These are phyloP conservation scores for Drosophila asahinai DNA, from an alignment of 1,140 invertebrate genomes.

Conservation along the genomic window DNA sequence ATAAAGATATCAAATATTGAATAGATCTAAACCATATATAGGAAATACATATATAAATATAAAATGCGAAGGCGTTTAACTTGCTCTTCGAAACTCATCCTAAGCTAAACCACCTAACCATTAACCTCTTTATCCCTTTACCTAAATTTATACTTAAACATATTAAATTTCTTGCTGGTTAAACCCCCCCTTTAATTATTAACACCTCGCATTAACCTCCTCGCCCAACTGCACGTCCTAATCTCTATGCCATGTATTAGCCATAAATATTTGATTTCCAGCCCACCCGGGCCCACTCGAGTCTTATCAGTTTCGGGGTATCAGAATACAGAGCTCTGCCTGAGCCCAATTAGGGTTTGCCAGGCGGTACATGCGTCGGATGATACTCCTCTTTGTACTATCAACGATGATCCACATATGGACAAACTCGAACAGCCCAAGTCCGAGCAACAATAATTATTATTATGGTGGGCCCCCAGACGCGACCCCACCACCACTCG, in stretches of 20 bases:
- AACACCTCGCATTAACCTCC: slow-evolving; percentile 7
- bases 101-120: neutral
- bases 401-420: slow-evolving; percentile 44
- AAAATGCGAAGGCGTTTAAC: too few species aligned
- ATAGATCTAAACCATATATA: too few species aligned
- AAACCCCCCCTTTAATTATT: neutral
- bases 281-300: neutral
- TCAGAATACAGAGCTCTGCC: slow-evolving; percentile 6
- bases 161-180: neutral
- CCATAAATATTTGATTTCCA: slow-evolving; percentile 37
- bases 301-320: slow-evolving; percentile 21
- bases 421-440: slow-evolving; percentile 12
- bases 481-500: neutral
- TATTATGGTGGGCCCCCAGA: slow-evolving; percentile 12
- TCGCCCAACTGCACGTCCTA: neutral
- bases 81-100: neutral
- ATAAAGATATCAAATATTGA: too few species aligned
- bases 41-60: too few species aligned
- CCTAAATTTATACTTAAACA: neutral
- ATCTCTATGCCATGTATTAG: slow-evolving; percentile 29
- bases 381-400: slow-evolving; percentile 1
- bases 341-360: slow-evolving; percentile 32
- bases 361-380: neutral
- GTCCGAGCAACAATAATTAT: slow-evolving; percentile 33
- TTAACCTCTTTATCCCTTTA: slow-evolving; percentile 1